Evolutionary conservation across 2,797 vertebrate species (phyloP), one percentile per base, ranked within the genome.

Genomic region (Sparus aurata): DNA sequence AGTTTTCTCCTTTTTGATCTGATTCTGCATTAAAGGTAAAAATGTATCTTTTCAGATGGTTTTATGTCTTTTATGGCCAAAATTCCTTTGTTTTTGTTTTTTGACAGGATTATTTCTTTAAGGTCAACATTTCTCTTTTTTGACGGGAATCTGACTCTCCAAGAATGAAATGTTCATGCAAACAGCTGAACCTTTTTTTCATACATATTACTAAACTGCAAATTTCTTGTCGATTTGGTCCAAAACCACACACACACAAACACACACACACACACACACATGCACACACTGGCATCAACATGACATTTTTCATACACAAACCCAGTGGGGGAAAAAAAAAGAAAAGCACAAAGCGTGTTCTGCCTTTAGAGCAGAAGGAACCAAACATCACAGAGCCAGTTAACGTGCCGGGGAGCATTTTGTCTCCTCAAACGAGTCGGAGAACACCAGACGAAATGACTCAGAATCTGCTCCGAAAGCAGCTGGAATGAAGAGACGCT

Each of bases 391-490:
- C 75, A 78, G 55, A 49, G 13, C 75, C 74, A 16, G 75, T 86
- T 86, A 84, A 59, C 23, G 45, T 43, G 17, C 34, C 12, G 18
- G 17, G 3, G 57, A 86, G 74, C 82, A 57, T 81, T 86, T 78
- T 87, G 81, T 80, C 73, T 84, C 46, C 72, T 84, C 77, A 84
- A 77, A 81, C 12, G 57, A 71, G 60, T 67, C 4, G 12, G 17
- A 80, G 59, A 75, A 67, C 1, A 50, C 22, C 78, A 82, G 70
- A 88, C 69, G 69, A 87, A 77, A 83, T 55, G 79, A 77, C 43
- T 73, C 50, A 59, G 68, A 38, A 55, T 64, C 66, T 3, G 41
- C 59, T 75, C 63, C 72, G 30, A 70, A 78, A 59, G 79, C 61
- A 71, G 79, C 69, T 22, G 58, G 69, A 80, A 62, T 73, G 65